Conservation (phyloP, 1,140 invertebrate genomes). For the Heliconius nattereri region DNA sequence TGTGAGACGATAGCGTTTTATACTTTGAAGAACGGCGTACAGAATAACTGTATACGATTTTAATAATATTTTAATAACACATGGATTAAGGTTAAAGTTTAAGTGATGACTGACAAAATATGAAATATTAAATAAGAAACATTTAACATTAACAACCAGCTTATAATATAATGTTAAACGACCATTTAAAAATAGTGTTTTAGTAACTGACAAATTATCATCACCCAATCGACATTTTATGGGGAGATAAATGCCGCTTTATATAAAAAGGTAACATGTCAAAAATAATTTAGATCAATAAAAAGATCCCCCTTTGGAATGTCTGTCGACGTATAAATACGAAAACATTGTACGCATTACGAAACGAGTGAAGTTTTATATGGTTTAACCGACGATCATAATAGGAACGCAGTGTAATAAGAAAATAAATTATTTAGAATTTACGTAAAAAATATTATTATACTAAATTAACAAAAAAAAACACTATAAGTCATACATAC, state of each 20-base stretch:
- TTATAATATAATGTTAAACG: conserved; percentile 6
- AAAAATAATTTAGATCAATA: conserved; percentile 13
- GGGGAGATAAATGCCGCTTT: not conserved
- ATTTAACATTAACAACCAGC: not conserved
- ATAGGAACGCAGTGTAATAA: no score
- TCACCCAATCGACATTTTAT: conserved; percentile 3
- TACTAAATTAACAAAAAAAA: no score
- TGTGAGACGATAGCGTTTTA: conserved; percentile 41
- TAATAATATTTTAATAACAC: not conserved
- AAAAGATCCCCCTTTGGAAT: not conserved
- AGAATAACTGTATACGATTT: conserved; percentile 16
- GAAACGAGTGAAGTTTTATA: conserved; percentile 2
- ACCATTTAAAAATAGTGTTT: conserved; percentile 4
- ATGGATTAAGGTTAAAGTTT: not conserved
- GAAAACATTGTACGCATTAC: not conserved
- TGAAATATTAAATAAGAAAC: not conserved
- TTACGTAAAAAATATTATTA: not conserved
- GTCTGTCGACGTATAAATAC: not conserved
- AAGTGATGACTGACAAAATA: not conserved
- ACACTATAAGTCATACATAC: not conserved
- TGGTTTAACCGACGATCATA: no score
- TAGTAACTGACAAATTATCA: not conserved
- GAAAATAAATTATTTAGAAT: not conserved
- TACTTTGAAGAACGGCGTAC: conserved; percentile 35
- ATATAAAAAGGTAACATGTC: conserved; percentile 13